A percentile compares a stretch with the other conserved stretches of the same genome.
Conservation (phyloP, 2,797 vertebrate genomes). For the Amphiprion clarkii region DNA sequence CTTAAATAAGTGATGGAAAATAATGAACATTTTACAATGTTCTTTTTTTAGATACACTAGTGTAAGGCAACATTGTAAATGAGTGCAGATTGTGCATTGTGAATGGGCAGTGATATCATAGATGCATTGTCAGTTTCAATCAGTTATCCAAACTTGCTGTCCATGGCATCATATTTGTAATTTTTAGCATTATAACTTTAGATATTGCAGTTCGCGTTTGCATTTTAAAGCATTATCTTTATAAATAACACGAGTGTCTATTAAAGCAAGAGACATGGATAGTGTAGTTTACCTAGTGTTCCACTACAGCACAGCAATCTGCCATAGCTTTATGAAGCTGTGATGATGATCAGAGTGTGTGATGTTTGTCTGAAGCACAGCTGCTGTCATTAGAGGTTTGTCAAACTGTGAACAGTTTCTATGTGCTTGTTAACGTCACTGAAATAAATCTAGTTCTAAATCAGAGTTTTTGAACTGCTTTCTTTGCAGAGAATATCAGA, state of each 20-base stretch:
- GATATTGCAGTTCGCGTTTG: slow-evolving; percentile 4
- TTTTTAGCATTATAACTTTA: slow-evolving; percentile 16
- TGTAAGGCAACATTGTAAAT: no score
- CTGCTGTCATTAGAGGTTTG: no score
- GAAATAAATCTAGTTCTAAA: no score
- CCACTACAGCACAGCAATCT: background rate
- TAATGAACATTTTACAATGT: background rate
- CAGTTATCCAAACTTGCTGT: background rate
- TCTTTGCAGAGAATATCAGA: no score
- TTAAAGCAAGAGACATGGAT: background rate
- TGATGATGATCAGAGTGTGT: no score
- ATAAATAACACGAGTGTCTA: background rate
- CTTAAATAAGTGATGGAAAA: slow-evolving; percentile 38
- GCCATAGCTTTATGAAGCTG: background rate
- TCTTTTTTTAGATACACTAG: no score
- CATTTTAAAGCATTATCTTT: slow-evolving; percentile 6
- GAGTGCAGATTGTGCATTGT: slow-evolving; percentile 45
- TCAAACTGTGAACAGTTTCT: no score
- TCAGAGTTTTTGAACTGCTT: no score
- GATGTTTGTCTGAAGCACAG: no score
- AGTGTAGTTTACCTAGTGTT: background rate
- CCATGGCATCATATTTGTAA: slow-evolving; percentile 2
- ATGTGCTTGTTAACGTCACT: no score
- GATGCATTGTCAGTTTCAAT: slow-evolving; percentile 9
- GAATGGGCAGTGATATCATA: slow-evolving; percentile 38